These are phyloP conservation scores for Hippocampus comes DNA, from an alignment of 2,113 vertebrate genomes.

Conservation along the genomic window DNA sequence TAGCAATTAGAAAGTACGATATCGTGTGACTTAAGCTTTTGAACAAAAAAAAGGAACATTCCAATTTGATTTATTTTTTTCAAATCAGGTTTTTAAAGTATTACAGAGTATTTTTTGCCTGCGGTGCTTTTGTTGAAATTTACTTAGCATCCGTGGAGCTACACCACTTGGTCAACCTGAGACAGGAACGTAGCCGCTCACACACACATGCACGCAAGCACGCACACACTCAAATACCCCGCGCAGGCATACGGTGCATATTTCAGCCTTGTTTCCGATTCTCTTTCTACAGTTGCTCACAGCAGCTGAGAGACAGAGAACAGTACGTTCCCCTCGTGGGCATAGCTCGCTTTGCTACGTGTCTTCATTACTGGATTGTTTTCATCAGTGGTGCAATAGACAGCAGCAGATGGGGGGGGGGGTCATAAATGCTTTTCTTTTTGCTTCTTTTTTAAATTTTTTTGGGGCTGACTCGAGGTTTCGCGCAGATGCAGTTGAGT, in stretches of 20 bases:
- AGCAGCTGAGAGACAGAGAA: constrained; percentile 50
- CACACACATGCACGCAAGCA: constrained; percentile 7
- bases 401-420: neutral
- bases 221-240: neutral
- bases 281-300: constrained; percentile 62
- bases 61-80: neutral
- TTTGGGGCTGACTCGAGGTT: neutral
- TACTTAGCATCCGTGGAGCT: constrained; percentile 25
- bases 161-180: constrained; percentile 45
- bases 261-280: constrained; percentile 62
- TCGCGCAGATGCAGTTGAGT: neutral
- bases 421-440: constrained; percentile 25
- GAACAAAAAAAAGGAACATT: constrained; percentile 4
- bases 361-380: constrained; percentile 64
- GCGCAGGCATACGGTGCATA: constrained; percentile 49
- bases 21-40: neutral
- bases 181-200: constrained; percentile 23
- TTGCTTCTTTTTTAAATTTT: neutral
- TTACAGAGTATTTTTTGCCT: constrained; percentile 12
- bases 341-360: constrained; percentile 55
- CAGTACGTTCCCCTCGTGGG: constrained; percentile 55
- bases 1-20: no score
- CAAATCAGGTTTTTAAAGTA: neutral
- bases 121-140: neutral
- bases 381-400: constrained; percentile 50